These are phyloP conservation scores for Megastigmus dorsalis DNA, from an alignment of 2,888 invertebrate genomes.

Conservation along the genomic window DNA sequence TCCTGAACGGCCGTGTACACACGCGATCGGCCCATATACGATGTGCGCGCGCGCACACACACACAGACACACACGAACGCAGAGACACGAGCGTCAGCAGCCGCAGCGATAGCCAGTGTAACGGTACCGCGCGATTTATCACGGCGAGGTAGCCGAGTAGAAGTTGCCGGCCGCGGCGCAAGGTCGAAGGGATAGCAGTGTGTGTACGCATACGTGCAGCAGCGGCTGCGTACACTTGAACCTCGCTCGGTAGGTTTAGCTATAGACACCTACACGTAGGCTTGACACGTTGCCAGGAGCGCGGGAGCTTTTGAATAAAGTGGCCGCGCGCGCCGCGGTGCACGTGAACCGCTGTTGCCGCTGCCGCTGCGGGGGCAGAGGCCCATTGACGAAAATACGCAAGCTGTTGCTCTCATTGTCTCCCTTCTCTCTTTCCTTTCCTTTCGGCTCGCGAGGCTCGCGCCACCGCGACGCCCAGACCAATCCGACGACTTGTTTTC, in stretches of 20 bases:
- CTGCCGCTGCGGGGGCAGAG: too few relatives aligned
- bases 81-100: neutral
- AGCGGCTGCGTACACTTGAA: slow-evolving; percentile 3
- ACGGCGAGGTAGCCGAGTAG: neutral
- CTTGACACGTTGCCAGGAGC: slow-evolving; percentile 19
- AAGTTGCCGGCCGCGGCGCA: slow-evolving; percentile 31
- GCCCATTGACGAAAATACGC: slow-evolving; percentile 27
- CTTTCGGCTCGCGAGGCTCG: neutral
- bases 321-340: too few relatives aligned
- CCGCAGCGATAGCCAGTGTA: neutral
- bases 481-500: too few relatives aligned
- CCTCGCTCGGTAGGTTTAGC: too few relatives aligned
- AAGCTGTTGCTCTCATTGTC: slow-evolving; percentile 1
- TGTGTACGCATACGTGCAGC: neutral
- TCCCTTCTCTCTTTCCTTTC: neutral
- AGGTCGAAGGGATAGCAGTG: slow-evolving; percentile 33
- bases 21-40: neutral
- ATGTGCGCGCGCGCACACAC: neutral
- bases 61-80: too few relatives aligned
- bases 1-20: neutral
- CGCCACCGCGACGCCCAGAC: too few relatives aligned
- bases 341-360: too few relatives aligned
- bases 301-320: neutral
- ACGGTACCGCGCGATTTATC: slow-evolving; percentile 39
- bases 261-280: neutral